phyloP scores from a whole-genome alignment of 2,113 vertebrate genomes.

The Gymnogyps californianus region DNA sequence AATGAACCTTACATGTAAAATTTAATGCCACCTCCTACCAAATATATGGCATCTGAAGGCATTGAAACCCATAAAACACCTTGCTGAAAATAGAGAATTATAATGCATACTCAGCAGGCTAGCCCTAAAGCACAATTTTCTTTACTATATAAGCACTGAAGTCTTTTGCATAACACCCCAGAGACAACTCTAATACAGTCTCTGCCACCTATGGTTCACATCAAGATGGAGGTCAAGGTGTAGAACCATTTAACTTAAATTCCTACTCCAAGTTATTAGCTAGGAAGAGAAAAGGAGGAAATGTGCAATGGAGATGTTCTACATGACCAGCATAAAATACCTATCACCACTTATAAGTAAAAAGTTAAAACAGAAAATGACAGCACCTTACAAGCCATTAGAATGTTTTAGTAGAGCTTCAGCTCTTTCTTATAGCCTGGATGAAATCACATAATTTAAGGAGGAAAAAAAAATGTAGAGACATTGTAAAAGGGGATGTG shows the following conservation, averaged over 20 bases:
- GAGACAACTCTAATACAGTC: slow-evolving; percentile 35
- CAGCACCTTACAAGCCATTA: not conserved
- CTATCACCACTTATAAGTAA: slow-evolving; percentile 5
- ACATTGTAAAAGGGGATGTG: not conserved
- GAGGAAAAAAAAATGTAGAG: not conserved
- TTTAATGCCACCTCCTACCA: not conserved
- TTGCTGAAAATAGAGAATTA: slow-evolving; percentile 38
- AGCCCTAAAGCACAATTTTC: slow-evolving; percentile 1
- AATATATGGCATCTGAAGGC: not conserved
- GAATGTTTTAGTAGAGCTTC: slow-evolving; percentile 41
- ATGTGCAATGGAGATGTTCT: not conserved
- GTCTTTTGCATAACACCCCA: slow-evolving; percentile 56
- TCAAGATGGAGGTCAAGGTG: slow-evolving; percentile 57
- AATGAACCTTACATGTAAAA: slow-evolving; percentile 47
- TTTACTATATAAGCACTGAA: slow-evolving; percentile 35
- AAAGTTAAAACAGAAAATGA: slow-evolving; percentile 32
- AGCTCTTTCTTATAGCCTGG: not conserved
- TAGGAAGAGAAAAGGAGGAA: not conserved
- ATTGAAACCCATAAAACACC: slow-evolving; percentile 13
- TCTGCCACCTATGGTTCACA: slow-evolving; percentile 46
- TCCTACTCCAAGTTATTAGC: slow-evolving; percentile 37
- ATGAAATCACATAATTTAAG: not conserved
- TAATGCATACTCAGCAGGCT: not conserved
- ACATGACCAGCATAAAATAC: slow-evolving; percentile 36
- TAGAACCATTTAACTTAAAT: slow-evolving; percentile 61